Evolutionary conservation across 1,140 invertebrate species (phyloP).

Genomic region (Argopecten irradians): DNA sequence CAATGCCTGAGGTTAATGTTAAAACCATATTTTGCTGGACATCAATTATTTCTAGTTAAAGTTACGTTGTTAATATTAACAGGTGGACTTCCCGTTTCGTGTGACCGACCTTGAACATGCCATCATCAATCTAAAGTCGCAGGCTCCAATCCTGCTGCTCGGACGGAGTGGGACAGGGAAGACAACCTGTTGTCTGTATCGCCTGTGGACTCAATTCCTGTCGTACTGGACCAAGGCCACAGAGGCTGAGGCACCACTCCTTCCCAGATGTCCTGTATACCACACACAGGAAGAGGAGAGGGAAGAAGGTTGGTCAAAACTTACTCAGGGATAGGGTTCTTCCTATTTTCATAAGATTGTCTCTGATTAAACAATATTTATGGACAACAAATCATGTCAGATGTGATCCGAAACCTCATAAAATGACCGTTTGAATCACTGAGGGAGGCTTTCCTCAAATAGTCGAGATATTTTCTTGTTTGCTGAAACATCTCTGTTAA

Average conservation of each 20-base stretch:
- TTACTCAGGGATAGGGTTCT: too few relatives aligned
- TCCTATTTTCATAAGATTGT: too few relatives aligned
- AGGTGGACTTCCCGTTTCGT: slow-evolving; percentile 73
- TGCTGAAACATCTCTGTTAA: too few relatives aligned
- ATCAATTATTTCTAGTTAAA: too few relatives aligned
- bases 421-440: too few relatives aligned
- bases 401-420: too few relatives aligned
- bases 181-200: slow-evolving; percentile 73
- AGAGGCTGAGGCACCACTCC: slow-evolving; percentile 56
- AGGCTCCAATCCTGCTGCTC: slow-evolving; percentile 67
- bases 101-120: slow-evolving; percentile 72
- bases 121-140: slow-evolving; percentile 69
- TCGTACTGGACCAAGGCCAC: slow-evolving; percentile 68
- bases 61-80: too few relatives aligned
- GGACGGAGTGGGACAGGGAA: slow-evolving; percentile 74
- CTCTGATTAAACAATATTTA: too few relatives aligned
- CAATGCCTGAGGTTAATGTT: too few relatives aligned
- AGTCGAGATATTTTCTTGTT: too few relatives aligned
- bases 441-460: neutral
- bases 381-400: too few relatives aligned
- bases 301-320: slow-evolving; percentile 28
- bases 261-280: slow-evolving; percentile 56
- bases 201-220: slow-evolving; percentile 69
- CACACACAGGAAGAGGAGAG: slow-evolving; percentile 43
- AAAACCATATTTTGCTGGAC: too few relatives aligned